phyloP scores from a whole-genome alignment of 2,797 vertebrate genomes.

The Sebastes aleutianus region DNA sequence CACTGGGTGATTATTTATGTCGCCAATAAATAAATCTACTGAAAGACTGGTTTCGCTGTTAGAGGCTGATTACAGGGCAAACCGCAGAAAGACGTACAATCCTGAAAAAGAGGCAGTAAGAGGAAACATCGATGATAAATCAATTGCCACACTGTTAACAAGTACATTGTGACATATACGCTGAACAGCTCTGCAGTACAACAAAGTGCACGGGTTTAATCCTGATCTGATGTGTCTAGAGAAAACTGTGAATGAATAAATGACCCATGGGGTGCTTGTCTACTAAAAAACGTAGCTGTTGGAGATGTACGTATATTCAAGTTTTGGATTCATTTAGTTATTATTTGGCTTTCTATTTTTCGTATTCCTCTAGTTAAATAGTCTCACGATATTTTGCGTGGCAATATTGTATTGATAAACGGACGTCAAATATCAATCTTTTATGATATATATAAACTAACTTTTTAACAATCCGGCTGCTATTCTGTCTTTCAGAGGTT shows the following conservation, averaged over 20 bases:
- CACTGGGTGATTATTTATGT: constrained; percentile 26
- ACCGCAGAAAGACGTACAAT: background rate
- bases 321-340: background rate
- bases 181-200: background rate
- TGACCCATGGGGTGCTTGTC: background rate
- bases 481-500: no score
- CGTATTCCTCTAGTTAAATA: background rate
- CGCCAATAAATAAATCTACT: constrained; percentile 28
- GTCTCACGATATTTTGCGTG: background rate
- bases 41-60: background rate
- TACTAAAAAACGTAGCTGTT: background rate
- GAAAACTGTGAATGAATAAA: background rate
- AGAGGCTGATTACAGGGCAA: constrained; percentile 13
- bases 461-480: fast-evolving
- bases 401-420: no score
- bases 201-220: background rate
- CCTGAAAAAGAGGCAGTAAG: background rate
- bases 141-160: background rate
- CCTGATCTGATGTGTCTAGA: background rate
- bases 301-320: background rate
- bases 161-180: background rate
- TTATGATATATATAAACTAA: no score
- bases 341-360: background rate
- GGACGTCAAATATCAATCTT: no score
- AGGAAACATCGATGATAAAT: background rate